These are phyloP conservation scores for Turritopsis dohrnii DNA, from an alignment of 30 jellyfish, hydroid and myxozoan species.

Conservation along the genomic window DNA sequence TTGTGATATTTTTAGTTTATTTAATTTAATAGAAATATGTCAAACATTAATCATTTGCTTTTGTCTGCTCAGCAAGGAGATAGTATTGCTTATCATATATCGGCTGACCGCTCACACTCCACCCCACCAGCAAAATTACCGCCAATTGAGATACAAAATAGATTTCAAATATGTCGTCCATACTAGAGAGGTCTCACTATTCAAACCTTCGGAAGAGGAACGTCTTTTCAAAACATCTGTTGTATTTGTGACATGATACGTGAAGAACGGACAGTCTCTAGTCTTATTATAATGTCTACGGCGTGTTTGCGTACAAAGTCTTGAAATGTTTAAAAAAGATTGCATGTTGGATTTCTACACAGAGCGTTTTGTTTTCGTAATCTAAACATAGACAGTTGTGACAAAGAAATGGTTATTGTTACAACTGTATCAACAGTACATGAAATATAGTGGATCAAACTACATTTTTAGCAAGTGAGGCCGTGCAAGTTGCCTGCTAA, in stretches of 20 bases:
- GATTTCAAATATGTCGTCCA: too few species aligned
- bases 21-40: not conserved
- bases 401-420: not conserved
- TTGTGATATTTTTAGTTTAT: not conserved
- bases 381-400: not conserved
- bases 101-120: too few species aligned
- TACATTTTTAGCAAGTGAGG: not conserved
- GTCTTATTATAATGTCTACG: not conserved
- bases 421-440: not conserved
- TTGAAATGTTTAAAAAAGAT: not conserved
- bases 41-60: too few species aligned
- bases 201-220: not conserved
- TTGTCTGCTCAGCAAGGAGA: too few species aligned
- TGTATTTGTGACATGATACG: not conserved
- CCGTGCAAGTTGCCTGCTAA: not conserved
- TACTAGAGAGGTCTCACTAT: not conserved
- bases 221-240: not conserved
- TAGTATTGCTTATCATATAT: too few species aligned
- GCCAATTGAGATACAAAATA: too few species aligned
- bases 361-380: not conserved
- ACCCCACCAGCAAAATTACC: too few species aligned
- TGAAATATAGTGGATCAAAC: not conserved
- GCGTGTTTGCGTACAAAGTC: too few species aligned
- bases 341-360: not conserved
- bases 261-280: not conserved